These are phyloP conservation scores for Iguana delicatissima DNA, from an alignment of 2,797 vertebrate species.

Conservation along the genomic window DNA sequence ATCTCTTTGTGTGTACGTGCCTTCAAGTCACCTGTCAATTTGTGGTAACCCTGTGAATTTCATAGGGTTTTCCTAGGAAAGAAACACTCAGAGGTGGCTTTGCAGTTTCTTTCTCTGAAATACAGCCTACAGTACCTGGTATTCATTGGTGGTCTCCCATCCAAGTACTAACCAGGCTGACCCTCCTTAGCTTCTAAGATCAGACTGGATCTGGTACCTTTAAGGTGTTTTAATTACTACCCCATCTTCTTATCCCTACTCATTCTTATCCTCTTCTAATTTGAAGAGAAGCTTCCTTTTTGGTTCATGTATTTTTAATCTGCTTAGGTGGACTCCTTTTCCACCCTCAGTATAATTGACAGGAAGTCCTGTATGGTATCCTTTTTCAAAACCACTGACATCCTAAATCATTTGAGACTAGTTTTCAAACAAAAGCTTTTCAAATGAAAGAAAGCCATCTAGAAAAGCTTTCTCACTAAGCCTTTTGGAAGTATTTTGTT, in stretches of 20 bases:
- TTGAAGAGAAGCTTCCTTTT: constrained; percentile 7
- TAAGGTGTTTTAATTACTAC: too few species aligned
- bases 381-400: not conserved
- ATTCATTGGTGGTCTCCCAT: too few species aligned
- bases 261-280: not conserved
- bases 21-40: too few species aligned
- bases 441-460: constrained; percentile 18
- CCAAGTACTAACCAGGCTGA: too few species aligned
- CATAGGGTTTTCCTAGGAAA: too few species aligned
- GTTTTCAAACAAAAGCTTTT: not conserved
- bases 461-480: constrained; percentile 15
- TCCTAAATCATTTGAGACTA: constrained; percentile 8
- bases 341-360: not conserved
- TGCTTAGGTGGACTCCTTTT: not conserved
- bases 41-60: too few species aligned
- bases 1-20: too few species aligned
- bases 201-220: too few species aligned
- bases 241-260: not conserved
- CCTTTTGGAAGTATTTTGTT: constrained; percentile 1
- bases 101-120: too few species aligned
- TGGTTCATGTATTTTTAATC: constrained; percentile 1
- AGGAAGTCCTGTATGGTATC: not conserved
- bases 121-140: too few species aligned
- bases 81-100: too few species aligned
- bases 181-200: too few species aligned